A percentile compares a stretch with the other conserved stretches of the same genome.
Conservation (phyloP, 2,888 invertebrate species). For the Myopa tessellatipennis region DNA sequence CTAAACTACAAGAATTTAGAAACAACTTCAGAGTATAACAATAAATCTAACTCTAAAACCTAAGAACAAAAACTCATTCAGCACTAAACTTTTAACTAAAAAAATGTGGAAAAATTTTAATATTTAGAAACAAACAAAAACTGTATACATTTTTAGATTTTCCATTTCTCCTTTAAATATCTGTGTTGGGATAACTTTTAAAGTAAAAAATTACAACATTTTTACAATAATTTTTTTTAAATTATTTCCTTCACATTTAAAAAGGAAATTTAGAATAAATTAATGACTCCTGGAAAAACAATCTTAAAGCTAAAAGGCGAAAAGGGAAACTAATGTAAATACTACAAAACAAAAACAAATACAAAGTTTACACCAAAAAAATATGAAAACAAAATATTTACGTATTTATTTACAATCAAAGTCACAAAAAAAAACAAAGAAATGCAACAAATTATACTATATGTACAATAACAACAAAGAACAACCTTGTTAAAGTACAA, state of each 20-base stretch:
- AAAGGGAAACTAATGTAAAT: background rate
- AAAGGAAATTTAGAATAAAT: too few relatives aligned
- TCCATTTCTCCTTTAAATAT: too few relatives aligned
- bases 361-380: slow-evolving; percentile 4
- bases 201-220: too few relatives aligned
- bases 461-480: background rate
- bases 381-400: background rate
- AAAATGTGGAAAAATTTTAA: background rate
- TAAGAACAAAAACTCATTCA: background rate
- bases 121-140: too few relatives aligned
- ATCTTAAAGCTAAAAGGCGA: too few relatives aligned
- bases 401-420: background rate
- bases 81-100: background rate
- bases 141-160: too few relatives aligned
- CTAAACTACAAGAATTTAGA: slow-evolving; percentile 10
- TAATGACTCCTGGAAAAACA: too few relatives aligned
- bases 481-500: background rate
- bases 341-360: background rate
- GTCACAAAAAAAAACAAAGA: background rate
- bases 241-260: too few relatives aligned
- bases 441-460: background rate
- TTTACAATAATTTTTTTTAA: too few relatives aligned
- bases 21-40: background rate
- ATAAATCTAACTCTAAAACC: background rate
- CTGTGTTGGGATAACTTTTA: too few relatives aligned